Conservation (phyloP, 2,888 invertebrate species). For the Hoplodrina blanda region DNA sequence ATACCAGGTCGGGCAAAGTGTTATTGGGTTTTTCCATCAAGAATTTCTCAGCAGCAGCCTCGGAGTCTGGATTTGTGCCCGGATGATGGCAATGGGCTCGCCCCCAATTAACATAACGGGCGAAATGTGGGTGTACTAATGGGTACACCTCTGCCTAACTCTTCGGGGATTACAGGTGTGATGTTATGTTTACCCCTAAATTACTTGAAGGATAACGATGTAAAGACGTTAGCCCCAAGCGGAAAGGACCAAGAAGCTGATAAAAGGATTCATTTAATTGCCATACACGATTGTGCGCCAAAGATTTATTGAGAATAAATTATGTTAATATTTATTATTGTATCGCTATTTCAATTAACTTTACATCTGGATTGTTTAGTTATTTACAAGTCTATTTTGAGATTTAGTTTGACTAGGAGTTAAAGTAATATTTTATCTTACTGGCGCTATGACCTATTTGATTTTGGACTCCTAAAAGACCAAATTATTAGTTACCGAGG, state of each 20-base stretch:
- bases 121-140: too few relatives aligned
- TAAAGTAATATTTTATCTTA: background rate
- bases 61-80: too few relatives aligned
- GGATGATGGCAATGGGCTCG: too few relatives aligned
- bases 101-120: too few relatives aligned
- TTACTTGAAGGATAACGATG: too few relatives aligned
- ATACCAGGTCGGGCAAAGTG: too few relatives aligned
- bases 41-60: too few relatives aligned
- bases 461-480: background rate
- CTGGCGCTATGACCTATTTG: too few relatives aligned
- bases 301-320: constrained; percentile 79
- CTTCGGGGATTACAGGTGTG: too few relatives aligned
- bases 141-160: too few relatives aligned
- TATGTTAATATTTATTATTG: constrained; percentile 76
- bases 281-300: constrained; percentile 72
- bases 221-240: constrained; percentile 35
- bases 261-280: constrained; percentile 79
- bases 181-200: too few relatives aligned
- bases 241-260: constrained; percentile 62
- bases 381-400: constrained; percentile 52
- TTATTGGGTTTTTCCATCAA: too few relatives aligned
- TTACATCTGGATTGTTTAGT: constrained; percentile 57
- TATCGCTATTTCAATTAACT: constrained; percentile 68
- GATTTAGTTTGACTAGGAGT: constrained; percentile 9
- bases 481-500: background rate